These are phyloP conservation scores for Carcinoscorpius rotundicauda DNA, from an alignment of 1,140 invertebrate genomes.

Conservation along the genomic window DNA sequence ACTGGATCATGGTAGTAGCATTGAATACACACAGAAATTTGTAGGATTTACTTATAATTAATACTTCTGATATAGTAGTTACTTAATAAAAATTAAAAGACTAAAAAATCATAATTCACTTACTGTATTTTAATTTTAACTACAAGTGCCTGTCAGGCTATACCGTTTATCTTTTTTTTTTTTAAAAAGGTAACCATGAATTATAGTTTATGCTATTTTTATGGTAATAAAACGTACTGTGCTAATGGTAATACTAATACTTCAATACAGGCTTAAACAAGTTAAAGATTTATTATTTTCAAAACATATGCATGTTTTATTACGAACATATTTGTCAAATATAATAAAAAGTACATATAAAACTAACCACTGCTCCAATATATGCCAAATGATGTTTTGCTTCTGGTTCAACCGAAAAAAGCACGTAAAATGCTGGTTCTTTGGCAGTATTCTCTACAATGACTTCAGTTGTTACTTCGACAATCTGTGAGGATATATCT, in stretches of 20 bases:
- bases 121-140: no score
- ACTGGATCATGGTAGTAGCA: no score
- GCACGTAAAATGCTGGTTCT: conserved; percentile 50
- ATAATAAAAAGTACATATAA: conserved; percentile 11
- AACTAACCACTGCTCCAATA: conserved; percentile 45
- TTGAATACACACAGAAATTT: no score
- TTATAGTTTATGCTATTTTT: conserved; percentile 31
- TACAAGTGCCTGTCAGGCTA: no score
- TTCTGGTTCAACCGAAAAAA: conserved; percentile 53
- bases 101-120: no score
- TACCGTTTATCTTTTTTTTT: not conserved
- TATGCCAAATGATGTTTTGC: conserved; percentile 54
- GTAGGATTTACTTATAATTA: no score
- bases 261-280: no score
- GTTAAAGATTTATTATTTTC: no score
- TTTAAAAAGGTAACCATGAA: conserved; percentile 28
- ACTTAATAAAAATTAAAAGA: no score
- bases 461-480: conserved; percentile 64
- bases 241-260: no score
- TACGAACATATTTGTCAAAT: not conserved
- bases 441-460: conserved; percentile 68
- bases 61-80: no score
- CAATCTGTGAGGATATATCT: conserved; percentile 75
- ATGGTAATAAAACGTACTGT: not conserved
- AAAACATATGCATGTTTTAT: not conserved